Percentiles rank a stretch among this genome's conserved stretches.
phyloP scores from a whole-genome alignment of 2,113 vertebrate genomes.

The Mesembrinibis cayennensis region DNA sequence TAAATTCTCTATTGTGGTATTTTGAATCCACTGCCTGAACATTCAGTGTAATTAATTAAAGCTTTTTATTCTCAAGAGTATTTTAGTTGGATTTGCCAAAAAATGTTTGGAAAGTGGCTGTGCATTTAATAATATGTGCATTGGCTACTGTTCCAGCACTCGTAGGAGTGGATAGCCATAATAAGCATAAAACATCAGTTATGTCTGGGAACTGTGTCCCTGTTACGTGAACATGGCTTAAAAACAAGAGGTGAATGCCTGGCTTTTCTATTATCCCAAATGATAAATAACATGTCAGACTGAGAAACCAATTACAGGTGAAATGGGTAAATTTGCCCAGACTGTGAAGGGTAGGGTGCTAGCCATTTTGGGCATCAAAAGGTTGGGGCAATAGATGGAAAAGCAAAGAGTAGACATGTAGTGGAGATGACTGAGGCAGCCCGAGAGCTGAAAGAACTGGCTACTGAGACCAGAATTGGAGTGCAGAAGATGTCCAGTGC shows the following conservation, averaged over 20 bases:
- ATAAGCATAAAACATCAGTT: background rate
- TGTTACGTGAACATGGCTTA: fast-evolving
- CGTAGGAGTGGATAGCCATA: background rate
- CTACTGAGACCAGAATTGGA: fast-evolving
- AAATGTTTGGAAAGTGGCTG: background rate
- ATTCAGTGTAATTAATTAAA: conserved; percentile 57
- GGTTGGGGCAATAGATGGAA: background rate
- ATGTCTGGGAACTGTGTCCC: background rate
- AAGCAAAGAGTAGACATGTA: background rate
- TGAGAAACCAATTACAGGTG: background rate
- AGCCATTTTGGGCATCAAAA: background rate
- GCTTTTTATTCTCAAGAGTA: conserved; percentile 43
- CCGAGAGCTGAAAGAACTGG: background rate
- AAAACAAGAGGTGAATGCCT: background rate
- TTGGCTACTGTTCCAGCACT: background rate
- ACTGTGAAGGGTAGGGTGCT: background rate
- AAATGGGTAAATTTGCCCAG: background rate
- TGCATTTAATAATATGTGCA: background rate
- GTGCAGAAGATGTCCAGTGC: background rate
- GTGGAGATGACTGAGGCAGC: background rate
- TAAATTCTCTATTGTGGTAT: conserved; percentile 40
- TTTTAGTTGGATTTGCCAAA: conserved; percentile 21
- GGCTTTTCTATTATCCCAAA: background rate
- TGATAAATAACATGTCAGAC: background rate
- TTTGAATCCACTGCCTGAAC: conserved; percentile 4